Base-by-base conservation (phyloP, 37 sponge, comb jelly and placozoan genomes). In the Theonella swinhoei region DNA sequence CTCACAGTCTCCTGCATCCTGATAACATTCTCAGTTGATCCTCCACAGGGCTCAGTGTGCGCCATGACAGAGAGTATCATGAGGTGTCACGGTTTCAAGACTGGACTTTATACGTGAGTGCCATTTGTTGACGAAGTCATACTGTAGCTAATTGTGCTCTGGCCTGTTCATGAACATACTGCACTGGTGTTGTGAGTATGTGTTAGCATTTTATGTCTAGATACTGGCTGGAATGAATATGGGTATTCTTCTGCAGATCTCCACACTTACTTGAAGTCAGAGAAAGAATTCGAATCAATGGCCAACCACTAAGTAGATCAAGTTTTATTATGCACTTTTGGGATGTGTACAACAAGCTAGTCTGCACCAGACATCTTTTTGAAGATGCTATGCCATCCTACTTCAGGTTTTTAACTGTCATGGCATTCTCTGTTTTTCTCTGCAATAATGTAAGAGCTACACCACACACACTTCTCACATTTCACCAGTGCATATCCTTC, bases 211-310 rank as follows among this genome's bases (percentile, higher is more conserved):
- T n/a, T n/a, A n/a, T n/a, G n/a, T n/a, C n/a, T n/a, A n/a, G n/a
- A n/a, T n/a, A n/a, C n/a, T n/a, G n/a, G n/a, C n/a, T n/a, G n/a
- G n/a, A n/a, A n/a, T n/a, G n/a, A n/a, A n/a, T n/a, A n/a, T n/a
- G n/a, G 14, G 14, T 47, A 47, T 17, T 47, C 7, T 14, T 17
- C n/a, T 65, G 0, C 80, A 95, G 96, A 30, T 92, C 96, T 29
- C 98, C 98, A 39, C 98, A 95, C 62, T 87, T 93, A 31, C 68
- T 91, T 30, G 96, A 98, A 79, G 98, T 99, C 42, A 60, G 99
- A 25, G 99, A 99, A 83, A 83, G 99, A 24, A 96, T 99, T 31
- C 82, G 97, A 11, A 61, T 99, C 32, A 94, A 99, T 78, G 97
- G 99, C n/a, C 24, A 36, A 28, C 97, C 95, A 34, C 90, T 99